Percentiles rank a stretch among this genome's conserved stretches.
phyloP scores from a whole-genome alignment of 2,113 vertebrate species.

The Glareola pratincola region DNA sequence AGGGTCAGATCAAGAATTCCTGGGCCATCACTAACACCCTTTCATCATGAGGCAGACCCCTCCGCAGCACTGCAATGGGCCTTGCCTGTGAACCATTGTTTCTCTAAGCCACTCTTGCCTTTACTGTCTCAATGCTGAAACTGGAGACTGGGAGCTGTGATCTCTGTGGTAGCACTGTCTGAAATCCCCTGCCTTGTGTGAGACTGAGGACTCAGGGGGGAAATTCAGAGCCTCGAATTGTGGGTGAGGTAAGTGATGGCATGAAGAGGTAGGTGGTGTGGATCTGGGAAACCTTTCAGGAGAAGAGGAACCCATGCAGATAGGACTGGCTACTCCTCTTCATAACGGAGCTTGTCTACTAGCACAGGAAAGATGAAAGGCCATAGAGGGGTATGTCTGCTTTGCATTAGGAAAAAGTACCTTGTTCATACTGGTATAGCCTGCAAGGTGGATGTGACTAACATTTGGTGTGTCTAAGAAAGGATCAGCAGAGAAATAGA shows the following conservation, averaged over 20 bases:
- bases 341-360: not conserved
- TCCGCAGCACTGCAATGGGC: not conserved
- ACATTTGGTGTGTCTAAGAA: not conserved
- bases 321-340: not conserved
- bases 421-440: not conserved
- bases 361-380: not conserved
- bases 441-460: not conserved
- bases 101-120: not conserved
- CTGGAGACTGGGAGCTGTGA: not conserved
- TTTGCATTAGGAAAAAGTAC: not conserved
- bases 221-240: not conserved
- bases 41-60: not conserved
- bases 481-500: not conserved
- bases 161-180: not conserved
- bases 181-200: not conserved
- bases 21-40: not conserved
- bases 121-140: not conserved
- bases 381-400: not conserved
- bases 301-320: not conserved
- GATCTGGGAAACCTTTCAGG: not conserved
- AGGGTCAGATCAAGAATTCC: not conserved
- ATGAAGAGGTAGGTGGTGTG: not conserved
- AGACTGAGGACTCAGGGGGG: not conserved
- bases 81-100: rapidly evolving
- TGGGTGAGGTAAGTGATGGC: not conserved